Percentiles rank a stretch among this genome's conserved stretches.
Evolutionary conservation across 30 jellyfish, hydroid and myxozoan genomes (phyloP).

Genomic region (Aurelia aurita complex sp. Pacific): DNA sequence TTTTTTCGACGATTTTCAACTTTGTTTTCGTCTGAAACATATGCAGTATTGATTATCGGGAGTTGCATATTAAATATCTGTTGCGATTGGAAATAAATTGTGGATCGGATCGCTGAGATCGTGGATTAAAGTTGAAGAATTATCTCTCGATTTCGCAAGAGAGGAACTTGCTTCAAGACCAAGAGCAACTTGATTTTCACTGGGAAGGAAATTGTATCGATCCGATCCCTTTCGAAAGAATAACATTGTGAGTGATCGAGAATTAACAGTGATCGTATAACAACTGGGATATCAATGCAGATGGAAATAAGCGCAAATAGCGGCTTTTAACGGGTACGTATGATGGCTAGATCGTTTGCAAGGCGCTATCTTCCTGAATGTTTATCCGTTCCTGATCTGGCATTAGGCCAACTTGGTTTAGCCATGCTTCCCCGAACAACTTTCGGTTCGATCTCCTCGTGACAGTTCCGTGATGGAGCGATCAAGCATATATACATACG

Average conservation of each 20-base stretch:
- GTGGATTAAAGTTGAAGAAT: neutral
- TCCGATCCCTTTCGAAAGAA: slow-evolving; percentile 5
- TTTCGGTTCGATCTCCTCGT: slow-evolving; percentile 24
- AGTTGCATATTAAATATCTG: neutral
- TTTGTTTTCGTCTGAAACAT: slow-evolving; percentile 45
- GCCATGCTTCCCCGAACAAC: slow-evolving; percentile 58
- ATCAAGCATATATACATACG: neutral
- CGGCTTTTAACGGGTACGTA: slow-evolving; percentile 20
- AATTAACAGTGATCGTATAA: neutral
- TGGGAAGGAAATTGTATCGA: slow-evolving; percentile 14
- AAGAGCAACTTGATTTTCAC: slow-evolving; percentile 1
- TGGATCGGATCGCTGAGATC: neutral
- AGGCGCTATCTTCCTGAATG: slow-evolving; percentile 31
- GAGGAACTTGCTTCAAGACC: neutral
- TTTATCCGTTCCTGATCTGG: slow-evolving; percentile 20
- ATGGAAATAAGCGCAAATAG: slow-evolving; percentile 10
- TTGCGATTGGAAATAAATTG: neutral
- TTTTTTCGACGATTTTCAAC: slow-evolving; percentile 45
- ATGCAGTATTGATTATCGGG: slow-evolving; percentile 12
- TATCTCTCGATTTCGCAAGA: neutral
- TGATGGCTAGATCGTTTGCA: neutral
- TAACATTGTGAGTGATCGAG: slow-evolving; percentile 7
- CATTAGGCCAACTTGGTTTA: slow-evolving; percentile 56
- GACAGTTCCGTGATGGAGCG: slow-evolving; percentile 4
- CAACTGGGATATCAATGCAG: neutral